phyloP scores from a whole-genome alignment of 2,113 vertebrate genomes.

The Ranitomeya imitator region DNA sequence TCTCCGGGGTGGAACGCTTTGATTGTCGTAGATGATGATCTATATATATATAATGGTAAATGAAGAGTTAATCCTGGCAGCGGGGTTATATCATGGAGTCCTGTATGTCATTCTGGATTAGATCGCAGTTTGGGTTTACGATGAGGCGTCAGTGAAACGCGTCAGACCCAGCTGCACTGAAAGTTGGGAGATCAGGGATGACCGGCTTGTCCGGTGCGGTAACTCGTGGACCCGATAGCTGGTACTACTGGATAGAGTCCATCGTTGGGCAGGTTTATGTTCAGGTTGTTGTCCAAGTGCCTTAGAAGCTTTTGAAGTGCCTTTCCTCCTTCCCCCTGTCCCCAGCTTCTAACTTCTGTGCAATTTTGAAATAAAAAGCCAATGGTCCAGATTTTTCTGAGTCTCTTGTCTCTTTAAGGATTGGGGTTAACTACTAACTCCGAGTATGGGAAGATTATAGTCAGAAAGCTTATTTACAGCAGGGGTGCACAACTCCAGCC shows the following conservation, averaged over 20 bases:
- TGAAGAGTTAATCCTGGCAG: background rate
- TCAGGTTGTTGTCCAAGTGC: background rate
- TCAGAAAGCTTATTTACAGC: too few species aligned
- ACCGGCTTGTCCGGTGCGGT: background rate
- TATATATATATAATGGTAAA: background rate
- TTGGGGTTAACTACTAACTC: too few species aligned
- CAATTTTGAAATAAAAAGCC: conserved; percentile 36
- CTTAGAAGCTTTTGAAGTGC: conserved; percentile 43
- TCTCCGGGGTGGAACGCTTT: background rate
- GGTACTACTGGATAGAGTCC: background rate
- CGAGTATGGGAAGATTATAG: too few species aligned
- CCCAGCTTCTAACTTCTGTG: background rate
- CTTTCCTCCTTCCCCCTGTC: background rate
- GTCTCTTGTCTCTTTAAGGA: background rate
- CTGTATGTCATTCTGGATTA: background rate
- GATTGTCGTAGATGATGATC: background rate
- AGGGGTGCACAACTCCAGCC: too few species aligned
- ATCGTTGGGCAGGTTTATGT: background rate
- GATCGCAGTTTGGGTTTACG: background rate
- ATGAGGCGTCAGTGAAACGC: background rate
- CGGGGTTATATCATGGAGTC: background rate
- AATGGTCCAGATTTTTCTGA: conserved; percentile 11
- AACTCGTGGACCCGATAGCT: background rate
- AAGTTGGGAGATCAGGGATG: background rate
- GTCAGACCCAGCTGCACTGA: background rate